Conservation (phyloP, 2,113 vertebrate species). For the Eurypyga helias region DNA sequence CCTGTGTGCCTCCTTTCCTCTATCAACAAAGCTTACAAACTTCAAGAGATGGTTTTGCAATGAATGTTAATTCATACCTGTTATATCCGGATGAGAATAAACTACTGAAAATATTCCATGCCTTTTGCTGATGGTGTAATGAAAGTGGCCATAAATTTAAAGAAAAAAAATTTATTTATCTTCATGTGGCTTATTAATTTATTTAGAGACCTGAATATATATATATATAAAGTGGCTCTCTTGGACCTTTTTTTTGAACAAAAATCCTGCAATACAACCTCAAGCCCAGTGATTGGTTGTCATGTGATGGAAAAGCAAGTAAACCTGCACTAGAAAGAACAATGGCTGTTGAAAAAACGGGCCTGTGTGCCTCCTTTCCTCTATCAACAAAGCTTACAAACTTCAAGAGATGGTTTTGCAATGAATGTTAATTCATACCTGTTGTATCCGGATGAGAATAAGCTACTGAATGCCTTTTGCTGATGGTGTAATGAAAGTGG, state of each 20-base stretch:
- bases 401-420: conserved; percentile 1
- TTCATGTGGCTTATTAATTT: background rate
- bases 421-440: background rate
- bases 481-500: background rate
- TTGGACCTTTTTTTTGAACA: background rate
- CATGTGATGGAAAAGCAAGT: background rate
- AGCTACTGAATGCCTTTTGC: background rate
- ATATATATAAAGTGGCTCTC: background rate
- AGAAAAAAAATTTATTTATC: background rate
- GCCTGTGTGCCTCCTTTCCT: conserved; percentile 3
- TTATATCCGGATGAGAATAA: background rate
- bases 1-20: conserved; percentile 8
- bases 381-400: conserved; percentile 10
- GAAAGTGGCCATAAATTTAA: background rate
- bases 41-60: conserved; percentile 1
- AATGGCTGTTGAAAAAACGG: background rate
- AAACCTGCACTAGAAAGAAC: background rate
- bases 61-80: background rate
- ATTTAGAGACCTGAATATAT: background rate
- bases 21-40: conserved; percentile 6
- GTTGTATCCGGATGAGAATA: background rate
- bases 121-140: background rate
- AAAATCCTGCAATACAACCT: background rate
- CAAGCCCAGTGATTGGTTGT: background rate
- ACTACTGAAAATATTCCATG: background rate